Evolutionary conservation across 2,113 vertebrate genomes (phyloP).

Genomic region (Chascanopsetta lugubris): DNA sequence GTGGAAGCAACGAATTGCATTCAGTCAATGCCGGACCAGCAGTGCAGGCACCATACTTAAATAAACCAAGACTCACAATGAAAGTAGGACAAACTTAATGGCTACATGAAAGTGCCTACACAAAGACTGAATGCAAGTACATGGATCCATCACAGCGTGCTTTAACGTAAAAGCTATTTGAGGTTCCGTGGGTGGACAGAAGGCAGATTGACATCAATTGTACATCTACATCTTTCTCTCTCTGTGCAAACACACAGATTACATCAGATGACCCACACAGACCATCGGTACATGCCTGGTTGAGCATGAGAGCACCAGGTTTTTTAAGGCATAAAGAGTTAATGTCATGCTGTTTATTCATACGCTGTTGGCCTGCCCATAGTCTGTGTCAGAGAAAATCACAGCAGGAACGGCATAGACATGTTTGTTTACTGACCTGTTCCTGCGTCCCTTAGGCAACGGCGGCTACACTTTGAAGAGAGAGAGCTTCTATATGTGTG

Average conservation of each 20-base stretch:
- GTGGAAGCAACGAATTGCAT: constrained; percentile 24
- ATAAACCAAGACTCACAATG: constrained; percentile 9
- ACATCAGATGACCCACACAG: constrained; percentile 55
- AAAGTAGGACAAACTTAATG: constrained; percentile 60
- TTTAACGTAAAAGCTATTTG: constrained; percentile 29
- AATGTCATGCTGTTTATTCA: constrained; percentile 61
- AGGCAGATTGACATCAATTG: constrained; percentile 6
- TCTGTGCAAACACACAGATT: constrained; percentile 30
- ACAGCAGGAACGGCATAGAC: constrained; percentile 60
- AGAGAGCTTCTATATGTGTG: constrained; percentile 28
- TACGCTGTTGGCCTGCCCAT: constrained; percentile 49
- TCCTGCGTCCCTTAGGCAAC: constrained; percentile 39
- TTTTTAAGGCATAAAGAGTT: constrained; percentile 60
- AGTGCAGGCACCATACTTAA: constrained; percentile 19
- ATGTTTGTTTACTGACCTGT: constrained; percentile 50
- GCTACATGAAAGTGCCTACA: constrained; percentile 50
- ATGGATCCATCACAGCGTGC: constrained; percentile 44
- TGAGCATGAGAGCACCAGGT: constrained; percentile 39
- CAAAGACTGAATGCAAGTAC: constrained; percentile 37
- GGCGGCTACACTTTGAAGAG: constrained; percentile 17
- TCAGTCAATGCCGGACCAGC: constrained; percentile 20
- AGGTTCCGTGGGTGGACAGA: constrained; percentile 36
- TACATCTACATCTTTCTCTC: constrained; percentile 18
- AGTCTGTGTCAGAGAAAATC: constrained; percentile 65
- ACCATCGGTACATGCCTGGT: constrained; percentile 25